Percentiles rank a stretch among this genome's conserved stretches.
Evolutionary conservation across 2,888 invertebrate genomes (phyloP).

Genomic region (Quadroppia sp.): DNA sequence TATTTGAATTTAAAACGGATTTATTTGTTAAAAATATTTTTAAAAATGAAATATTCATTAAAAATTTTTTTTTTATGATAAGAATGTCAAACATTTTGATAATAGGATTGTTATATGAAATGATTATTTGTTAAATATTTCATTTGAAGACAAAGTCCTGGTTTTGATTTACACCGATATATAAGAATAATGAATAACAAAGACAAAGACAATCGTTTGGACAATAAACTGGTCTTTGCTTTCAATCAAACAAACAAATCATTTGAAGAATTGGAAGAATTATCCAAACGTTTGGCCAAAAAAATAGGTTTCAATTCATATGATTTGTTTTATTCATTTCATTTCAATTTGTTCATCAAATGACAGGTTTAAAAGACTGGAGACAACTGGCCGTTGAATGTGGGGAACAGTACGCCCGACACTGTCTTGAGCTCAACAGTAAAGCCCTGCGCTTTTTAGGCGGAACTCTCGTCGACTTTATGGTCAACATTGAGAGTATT

Average conservation of each 20-base stretch:
- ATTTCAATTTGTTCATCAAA: background rate
- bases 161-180: conserved; percentile 10
- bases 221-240: background rate
- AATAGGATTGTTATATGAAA: background rate
- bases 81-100: background rate
- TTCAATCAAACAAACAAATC: background rate
- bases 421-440: conserved; percentile 58
- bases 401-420: conserved; percentile 43
- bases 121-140: background rate
- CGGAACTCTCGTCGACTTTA: conserved; percentile 76
- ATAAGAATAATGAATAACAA: conserved; percentile 5
- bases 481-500: conserved; percentile 81
- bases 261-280: conserved; percentile 38
- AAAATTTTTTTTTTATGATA: background rate
- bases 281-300: conserved; percentile 36
- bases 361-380: conserved; percentile 35
- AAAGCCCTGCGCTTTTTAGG: conserved; percentile 78
- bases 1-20: too few relatives aligned
- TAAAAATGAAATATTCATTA: too few relatives aligned
- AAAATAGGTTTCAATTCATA: conserved; percentile 34
- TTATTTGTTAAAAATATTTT: too few relatives aligned
- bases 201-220: conserved; percentile 2
- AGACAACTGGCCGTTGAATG: conserved; percentile 35
- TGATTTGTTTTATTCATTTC: background rate
- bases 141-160: background rate